Evolutionary conservation across 2,888 invertebrate species (phyloP).

Genomic region (Platerodrilus igneus): DNA sequence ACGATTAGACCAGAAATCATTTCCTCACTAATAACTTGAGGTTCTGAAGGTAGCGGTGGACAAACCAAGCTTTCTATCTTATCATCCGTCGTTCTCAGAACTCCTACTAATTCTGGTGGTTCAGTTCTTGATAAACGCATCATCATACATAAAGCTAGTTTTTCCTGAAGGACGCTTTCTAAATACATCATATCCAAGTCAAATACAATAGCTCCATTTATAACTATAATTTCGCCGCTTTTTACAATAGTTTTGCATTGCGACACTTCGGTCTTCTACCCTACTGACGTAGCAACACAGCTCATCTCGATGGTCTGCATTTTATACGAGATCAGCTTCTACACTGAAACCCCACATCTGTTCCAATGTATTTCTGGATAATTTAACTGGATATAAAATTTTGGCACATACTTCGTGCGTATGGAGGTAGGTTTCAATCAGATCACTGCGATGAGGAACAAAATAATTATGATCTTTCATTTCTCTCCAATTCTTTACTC

Average conservation of each 20-base stretch:
- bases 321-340: constrained; percentile 94
- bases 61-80: constrained; percentile 94
- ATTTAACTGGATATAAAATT: constrained; percentile 92
- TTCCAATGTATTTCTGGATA: constrained; percentile 83
- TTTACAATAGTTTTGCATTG: constrained; percentile 93
- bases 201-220: constrained; percentile 95
- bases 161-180: constrained; percentile 93
- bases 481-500: constrained; percentile 89
- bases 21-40: constrained; percentile 89
- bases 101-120: constrained; percentile 69
- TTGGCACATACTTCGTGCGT: constrained; percentile 95
- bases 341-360: constrained; percentile 98
- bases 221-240: constrained; percentile 98
- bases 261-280: constrained; percentile 92
- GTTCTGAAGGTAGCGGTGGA: constrained; percentile 92
- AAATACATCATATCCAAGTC: constrained; percentile 99
- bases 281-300: constrained; percentile 95
- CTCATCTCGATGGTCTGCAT: constrained; percentile 93
- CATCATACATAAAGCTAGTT: constrained; percentile 92
- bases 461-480: constrained; percentile 96
- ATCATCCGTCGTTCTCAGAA: constrained; percentile 80
- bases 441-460: constrained; percentile 90
- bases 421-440: constrained; percentile 90
- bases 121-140: constrained; percentile 86
- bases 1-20: constrained; percentile 96